Evolutionary conservation across 2,888 invertebrate genomes (phyloP), one percentile per base, ranked within the genome.

Genomic region (Drosophila hawaiiensis): DNA sequence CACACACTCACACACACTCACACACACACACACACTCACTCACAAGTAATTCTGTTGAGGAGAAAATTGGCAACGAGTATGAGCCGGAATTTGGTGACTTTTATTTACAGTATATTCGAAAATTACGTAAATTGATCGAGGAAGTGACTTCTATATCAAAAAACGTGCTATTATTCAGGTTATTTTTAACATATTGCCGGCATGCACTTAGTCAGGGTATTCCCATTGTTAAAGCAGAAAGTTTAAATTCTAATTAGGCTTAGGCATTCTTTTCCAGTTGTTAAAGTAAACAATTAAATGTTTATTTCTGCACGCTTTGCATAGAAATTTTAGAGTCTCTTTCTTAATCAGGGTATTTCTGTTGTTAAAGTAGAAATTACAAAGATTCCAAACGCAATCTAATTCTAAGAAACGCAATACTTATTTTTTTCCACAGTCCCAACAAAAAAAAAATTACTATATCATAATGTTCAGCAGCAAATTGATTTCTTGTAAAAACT

Each of bases 151-250:
- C 54, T 60, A 41, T 73, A 72, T 68, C 62, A 1, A 74, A 22
- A 59, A 50, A 65, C 77, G 82, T 78, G 78, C 78, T 78, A 78
- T 76, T 80, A 82, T 83, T 78, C 33, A 61, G 69, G 64, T 67
- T 76, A 76, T 82, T 68, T 68, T 47, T 54, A 64, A 25, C 33
- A 39, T 31, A n/a, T 31, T 31, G 14, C 16, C 29, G 12, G n/a
- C 14, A 47, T 54, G 37, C 31, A 41, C 37, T 19, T 19, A 12
- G 14, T n/a, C 10, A 33, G 54, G n/a, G 54, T 29, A 7, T 28
- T n/a, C 3, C 9, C 1, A 6, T 16, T 25, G 41, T 16, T 16
- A 16, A 47, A 47, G 43, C 43, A 22, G 1, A 47, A 6, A 1
- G 3, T 14, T 22, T 1, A 14, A n/a, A n/a, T 41, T 41, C 12